Percentiles rank a stretch among this genome's conserved stretches.
Conservation (phyloP, 2,797 vertebrate species). For the Peromyscus aztecus region DNA sequence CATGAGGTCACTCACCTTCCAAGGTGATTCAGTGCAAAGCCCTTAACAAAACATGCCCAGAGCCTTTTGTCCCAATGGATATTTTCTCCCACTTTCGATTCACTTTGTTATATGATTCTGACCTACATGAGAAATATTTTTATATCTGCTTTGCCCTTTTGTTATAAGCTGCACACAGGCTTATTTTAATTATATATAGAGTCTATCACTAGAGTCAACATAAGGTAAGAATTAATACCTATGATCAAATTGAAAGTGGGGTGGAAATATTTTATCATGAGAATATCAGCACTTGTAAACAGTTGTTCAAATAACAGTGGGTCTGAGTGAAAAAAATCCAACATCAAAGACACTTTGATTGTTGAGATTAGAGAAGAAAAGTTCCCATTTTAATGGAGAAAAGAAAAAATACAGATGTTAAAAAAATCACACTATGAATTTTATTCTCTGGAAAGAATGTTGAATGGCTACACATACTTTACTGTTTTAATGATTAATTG, state of each 20-base stretch:
- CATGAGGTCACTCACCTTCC: not conserved
- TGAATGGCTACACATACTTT: conserved; percentile 40
- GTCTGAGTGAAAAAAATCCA: conserved; percentile 37
- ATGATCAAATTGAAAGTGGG: conserved; percentile 36
- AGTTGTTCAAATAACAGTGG: conserved; percentile 31
- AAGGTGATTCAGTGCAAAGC: not conserved
- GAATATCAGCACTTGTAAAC: not conserved
- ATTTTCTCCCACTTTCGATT: not conserved
- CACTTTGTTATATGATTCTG: not conserved
- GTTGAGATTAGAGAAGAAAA: conserved; percentile 27
- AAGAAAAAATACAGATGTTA: conserved; percentile 47
- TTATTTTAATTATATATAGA: conserved; percentile 31
- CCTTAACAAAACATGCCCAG: not conserved
- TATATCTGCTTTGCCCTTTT: not conserved
- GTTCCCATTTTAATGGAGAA: conserved; percentile 24
- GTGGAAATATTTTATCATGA: conserved; percentile 6
- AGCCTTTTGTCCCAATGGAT: not conserved
- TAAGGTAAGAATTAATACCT: conserved; percentile 43
- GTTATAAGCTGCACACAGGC: not conserved
- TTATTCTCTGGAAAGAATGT: conserved; percentile 69
- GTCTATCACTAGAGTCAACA: not conserved
- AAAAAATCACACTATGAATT: conserved; percentile 61
- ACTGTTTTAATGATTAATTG: conserved; percentile 70
- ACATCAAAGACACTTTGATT: conserved; percentile 27
- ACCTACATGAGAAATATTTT: not conserved